Percentiles rank a stretch among this genome's conserved stretches.
phyloP scores from a whole-genome alignment of 2,113 vertebrate genomes.

The Formicarius rufipectus region DNA sequence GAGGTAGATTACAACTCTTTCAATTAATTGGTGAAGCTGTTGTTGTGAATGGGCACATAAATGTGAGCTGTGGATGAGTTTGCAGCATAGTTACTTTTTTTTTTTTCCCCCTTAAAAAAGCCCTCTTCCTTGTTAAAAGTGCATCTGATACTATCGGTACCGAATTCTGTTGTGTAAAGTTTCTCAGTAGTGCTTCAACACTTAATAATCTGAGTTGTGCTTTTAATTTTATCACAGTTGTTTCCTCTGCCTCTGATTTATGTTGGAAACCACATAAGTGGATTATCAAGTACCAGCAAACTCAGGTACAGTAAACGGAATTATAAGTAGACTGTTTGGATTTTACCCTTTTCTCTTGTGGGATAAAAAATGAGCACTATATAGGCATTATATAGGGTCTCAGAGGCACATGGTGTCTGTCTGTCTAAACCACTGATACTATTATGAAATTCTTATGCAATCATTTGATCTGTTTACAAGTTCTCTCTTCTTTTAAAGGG shows the following conservation, averaged over 20 bases:
- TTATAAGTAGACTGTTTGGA: neutral
- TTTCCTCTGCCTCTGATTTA: constrained; percentile 83
- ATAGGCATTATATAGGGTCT: neutral
- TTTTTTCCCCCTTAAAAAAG: neutral
- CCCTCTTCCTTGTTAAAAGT: neutral
- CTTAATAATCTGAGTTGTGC: constrained; percentile 16
- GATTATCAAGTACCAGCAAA: constrained; percentile 79
- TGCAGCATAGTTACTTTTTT: neutral
- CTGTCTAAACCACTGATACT: neutral
- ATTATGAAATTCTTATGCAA: neutral
- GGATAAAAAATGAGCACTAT: neutral
- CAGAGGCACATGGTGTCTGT: neutral
- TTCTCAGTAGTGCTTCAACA: neutral
- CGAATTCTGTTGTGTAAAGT: neutral
- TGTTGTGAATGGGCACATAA: neutral
- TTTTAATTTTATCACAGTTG: constrained; percentile 71
- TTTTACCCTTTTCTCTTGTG: neutral
- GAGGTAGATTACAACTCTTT: neutral
- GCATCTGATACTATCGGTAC: neutral
- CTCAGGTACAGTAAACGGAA: constrained; percentile 73
- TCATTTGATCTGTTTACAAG: neutral
- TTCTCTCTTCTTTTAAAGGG: neutral
- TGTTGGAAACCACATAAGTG: constrained; percentile 80
- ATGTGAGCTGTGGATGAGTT: neutral
- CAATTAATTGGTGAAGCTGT: neutral